Evolutionary conservation across 2,797 vertebrate genomes (phyloP), one percentile per base, ranked within the genome.

Genomic region (Leuciscus waleckii): DNA sequence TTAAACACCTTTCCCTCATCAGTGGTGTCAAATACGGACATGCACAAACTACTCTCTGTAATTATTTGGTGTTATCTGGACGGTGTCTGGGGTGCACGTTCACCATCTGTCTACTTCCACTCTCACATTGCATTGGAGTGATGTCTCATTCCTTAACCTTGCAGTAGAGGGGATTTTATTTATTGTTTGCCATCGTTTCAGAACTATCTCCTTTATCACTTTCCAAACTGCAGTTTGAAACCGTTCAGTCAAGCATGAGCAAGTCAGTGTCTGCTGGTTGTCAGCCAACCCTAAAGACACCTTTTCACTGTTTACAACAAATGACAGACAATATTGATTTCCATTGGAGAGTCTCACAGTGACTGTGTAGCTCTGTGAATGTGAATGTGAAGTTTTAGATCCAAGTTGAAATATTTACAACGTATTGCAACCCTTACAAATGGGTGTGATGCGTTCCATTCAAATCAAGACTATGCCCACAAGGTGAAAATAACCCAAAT

Each of bases 111-210:
- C 39, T 41, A 26, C 37, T 63, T 41, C 26, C 16, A 21, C 73
- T 76, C 29, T 76, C 35, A 7, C 51, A 2, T 37, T 39, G 29
- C 51, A 77, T n/a, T n/a, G n/a, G 32, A 54, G 11, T 37, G 51
- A 54, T 71, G 13, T 73, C 39, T 26, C 41, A 74, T 46, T 32
- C 26, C 49, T 32, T 74, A 74, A 32, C 46, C 46, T 32, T 74
- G 71, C 26, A 51, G 46, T 32, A 46, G 56, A 56, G 58, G 67
- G 21, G 7, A 37, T 49, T 49, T 75, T 67, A 63, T 70, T 63
- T 58, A 81, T 63, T 41, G 23, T 65, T 29, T 68, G 26, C 71
- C 67, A 54, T 46, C 41, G n/a, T 85, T 68, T 85, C 67, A 83
- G 23, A 75, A 21, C 19, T 1, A 14, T 75, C 46, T 37, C 4